Conservation (phyloP, 2,888 invertebrate species). For the Gortyna flavago region DNA sequence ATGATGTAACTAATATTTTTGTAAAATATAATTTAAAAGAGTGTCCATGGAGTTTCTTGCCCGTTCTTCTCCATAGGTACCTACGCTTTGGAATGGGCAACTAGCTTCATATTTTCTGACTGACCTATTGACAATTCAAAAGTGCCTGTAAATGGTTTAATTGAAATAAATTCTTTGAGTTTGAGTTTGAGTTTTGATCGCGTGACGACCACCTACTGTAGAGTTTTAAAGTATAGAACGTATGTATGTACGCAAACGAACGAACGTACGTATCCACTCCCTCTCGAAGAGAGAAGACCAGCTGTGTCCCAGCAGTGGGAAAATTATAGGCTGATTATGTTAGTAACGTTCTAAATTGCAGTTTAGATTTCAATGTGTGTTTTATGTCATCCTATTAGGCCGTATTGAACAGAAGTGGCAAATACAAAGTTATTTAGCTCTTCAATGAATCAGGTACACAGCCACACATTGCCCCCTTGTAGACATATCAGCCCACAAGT, state of each 20-base stretch:
- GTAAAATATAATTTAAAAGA: too few relatives aligned
- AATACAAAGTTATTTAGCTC: neutral
- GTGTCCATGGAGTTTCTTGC: too few relatives aligned
- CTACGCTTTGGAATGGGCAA: too few relatives aligned
- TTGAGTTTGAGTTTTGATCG: too few relatives aligned
- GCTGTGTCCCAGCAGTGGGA: neutral
- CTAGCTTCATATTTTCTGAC: too few relatives aligned
- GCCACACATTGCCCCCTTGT: constrained; percentile 12
- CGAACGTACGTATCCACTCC: neutral
- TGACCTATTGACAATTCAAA: too few relatives aligned
- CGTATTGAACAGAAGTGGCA: neutral
- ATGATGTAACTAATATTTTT: too few relatives aligned
- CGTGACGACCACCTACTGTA: constrained; percentile 42
- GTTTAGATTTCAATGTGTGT: neutral
- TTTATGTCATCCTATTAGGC: neutral
- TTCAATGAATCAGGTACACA: constrained; percentile 12
- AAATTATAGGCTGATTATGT: too few relatives aligned
- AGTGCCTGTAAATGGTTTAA: too few relatives aligned
- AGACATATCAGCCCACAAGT: constrained; percentile 39
- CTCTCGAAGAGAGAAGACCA: neutral
- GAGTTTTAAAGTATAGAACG: neutral
- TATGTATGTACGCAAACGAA: neutral
- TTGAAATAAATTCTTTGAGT: too few relatives aligned
- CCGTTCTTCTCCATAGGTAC: too few relatives aligned
- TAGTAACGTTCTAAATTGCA: too few relatives aligned